Base-by-base conservation (phyloP, 2,888 invertebrate genomes). In the Nezara viridula region DNA sequence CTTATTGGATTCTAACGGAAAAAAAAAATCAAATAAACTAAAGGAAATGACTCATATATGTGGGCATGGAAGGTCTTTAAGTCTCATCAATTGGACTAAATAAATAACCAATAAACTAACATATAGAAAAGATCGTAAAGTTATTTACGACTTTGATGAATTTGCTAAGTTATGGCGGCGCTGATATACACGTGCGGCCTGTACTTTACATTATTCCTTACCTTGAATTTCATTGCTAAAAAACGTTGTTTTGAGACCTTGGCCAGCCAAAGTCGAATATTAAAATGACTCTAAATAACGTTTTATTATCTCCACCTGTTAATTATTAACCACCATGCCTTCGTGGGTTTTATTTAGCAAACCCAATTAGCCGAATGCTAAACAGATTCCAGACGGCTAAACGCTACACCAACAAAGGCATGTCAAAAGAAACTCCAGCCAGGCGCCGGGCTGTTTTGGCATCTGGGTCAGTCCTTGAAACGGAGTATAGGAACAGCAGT, bases 161-260 rank as follows among this genome's bases (percentile, higher is more conserved):
- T 5, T 2, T 0, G 24, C 16, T 1, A 21, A 32, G 32, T 73
- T 73, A 73, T 73, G 32, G 37, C 0, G 14, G 32, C 16, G 21
- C 66, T 37, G 66, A 32, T 73, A 37, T 7, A 73, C 66, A 73
- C 66, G 32, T 73, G 66, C 32, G 66, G 32, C 37, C 32, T 44
- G 5, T 44, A 5, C 37, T 37, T 73, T 73, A 37, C 19, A 73
- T 37, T 73, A 37, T 73, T 19, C 37, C 32, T 73, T 37, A 73
- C 66, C 66, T 73, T 73, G 66, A 73, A 21, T 10, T 73, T 73
- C 66, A 73, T 73, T 37, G 66, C 32, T 73, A 73, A 73, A 73
- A 73, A 73, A 73, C 32, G 66, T 73, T 73, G 66, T 73, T 73
- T 73, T 37, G 6, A 73, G 66, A 73, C 66, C 66, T 73, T 73